Conservation (phyloP, 2,797 vertebrate genomes). For the Triplophysa yarkandensis region DNA sequence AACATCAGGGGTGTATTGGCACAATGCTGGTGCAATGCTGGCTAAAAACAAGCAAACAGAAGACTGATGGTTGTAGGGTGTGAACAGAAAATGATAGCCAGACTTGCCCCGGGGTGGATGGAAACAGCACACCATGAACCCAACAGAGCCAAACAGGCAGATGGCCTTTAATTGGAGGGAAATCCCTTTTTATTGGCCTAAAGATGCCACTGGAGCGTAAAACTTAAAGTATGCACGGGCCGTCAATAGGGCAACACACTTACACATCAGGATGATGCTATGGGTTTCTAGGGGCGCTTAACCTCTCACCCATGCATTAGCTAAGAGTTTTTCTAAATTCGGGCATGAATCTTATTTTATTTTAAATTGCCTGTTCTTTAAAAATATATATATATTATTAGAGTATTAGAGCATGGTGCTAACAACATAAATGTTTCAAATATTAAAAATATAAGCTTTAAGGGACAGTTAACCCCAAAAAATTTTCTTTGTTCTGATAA, state of each 20-base stretch:
- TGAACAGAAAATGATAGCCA: constrained; percentile 12
- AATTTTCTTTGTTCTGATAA: no score
- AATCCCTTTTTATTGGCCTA: constrained; percentile 53
- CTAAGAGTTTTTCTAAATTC: neutral
- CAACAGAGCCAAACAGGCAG: constrained; percentile 48
- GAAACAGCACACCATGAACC: constrained; percentile 21
- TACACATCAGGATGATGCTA: neutral
- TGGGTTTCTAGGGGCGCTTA: neutral
- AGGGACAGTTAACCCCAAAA: no score
- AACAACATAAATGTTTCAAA: no score
- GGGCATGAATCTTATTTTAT: no score
- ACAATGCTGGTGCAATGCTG: constrained; percentile 54
- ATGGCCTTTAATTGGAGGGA: constrained; percentile 60
- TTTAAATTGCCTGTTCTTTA: no score
- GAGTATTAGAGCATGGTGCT: no score
- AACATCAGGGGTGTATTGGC: constrained; percentile 41
- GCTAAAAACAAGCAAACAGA: constrained; percentile 43
- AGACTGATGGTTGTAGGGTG: constrained; percentile 41
- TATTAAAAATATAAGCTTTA: no score
- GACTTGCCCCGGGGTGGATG: constrained; percentile 42
- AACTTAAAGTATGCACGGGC: constrained; percentile 36
- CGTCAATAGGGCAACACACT: neutral
- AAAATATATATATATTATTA: no score
- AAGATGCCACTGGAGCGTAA: constrained; percentile 46
- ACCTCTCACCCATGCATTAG: neutral